These are phyloP conservation scores for Falco naumanni DNA, from an alignment of 2,797 vertebrate genomes.

Conservation along the genomic window DNA sequence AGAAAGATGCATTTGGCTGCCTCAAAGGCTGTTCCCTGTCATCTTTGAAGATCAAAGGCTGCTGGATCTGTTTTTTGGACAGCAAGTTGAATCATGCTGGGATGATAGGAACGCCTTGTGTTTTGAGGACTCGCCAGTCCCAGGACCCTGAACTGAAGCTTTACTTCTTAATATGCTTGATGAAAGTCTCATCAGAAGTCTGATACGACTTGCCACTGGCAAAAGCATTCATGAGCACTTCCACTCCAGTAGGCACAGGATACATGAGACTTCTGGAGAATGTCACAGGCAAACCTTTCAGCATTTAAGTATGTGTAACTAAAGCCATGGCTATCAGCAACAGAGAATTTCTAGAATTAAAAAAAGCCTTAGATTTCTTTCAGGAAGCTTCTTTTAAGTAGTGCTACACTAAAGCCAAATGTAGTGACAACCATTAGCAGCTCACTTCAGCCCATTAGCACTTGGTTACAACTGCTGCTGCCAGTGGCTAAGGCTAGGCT, in stretches of 20 bases:
- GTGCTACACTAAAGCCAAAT: not conserved
- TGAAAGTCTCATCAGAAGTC: constrained; percentile 11
- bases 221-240: not conserved
- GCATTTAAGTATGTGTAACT: not conserved
- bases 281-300: not conserved
- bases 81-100: constrained; percentile 68
- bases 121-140: constrained; percentile 32
- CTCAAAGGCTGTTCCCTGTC: constrained; percentile 65
- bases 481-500: not conserved
- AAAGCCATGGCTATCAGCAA: constrained; percentile 1
- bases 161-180: not conserved
- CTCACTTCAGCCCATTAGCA: not conserved
- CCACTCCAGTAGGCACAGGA: not conserved
- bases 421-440: not conserved
- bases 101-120: constrained; percentile 66
- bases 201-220: not conserved
- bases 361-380: not conserved
- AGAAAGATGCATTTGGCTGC: constrained; percentile 63
- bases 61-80: constrained; percentile 62
- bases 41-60: constrained; percentile 73
- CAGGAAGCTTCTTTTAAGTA: not conserved
- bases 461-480: not conserved
- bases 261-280: not conserved
- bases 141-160: constrained; percentile 44
- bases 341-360: not conserved